Base-by-base conservation (phyloP, 2,797 vertebrate genomes). In the Lacerta bilineata region DNA sequence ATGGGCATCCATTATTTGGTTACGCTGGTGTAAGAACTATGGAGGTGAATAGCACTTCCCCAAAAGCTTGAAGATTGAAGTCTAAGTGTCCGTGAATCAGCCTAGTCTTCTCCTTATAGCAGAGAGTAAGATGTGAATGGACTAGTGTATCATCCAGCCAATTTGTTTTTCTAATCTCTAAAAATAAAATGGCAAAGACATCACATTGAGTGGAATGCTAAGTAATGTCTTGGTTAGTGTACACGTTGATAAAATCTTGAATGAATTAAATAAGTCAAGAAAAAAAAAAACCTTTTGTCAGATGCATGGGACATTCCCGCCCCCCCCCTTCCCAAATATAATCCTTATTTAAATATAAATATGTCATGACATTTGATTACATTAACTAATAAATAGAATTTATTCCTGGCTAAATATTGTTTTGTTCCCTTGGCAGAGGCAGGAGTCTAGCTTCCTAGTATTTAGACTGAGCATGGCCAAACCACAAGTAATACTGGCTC, bases 121-220 rank as follows among this genome's bases (percentile, higher is more conserved):
- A n/a, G 69, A 71, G 9, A 71, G 27, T 71, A n/a, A 71, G 13
- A n/a, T n/a, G 29, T 71, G 13, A 29, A 71, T 20, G 59, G 59
- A 50, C 46, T 50, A 50, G 46, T 46, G 59, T 15, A 61, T 17
- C 59, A 61, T 61, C 7, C 20, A 20, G 59, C 68, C 68, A 29
- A 11, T 71, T 71, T 71, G 29, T 71, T 71, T 71, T 71, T 71
- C 29, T 29, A 27, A 5, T n/a, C 29, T 71, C 68, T n/a, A 71
- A n/a, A n/a, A 71, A 29, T 29, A 71, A 71, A 71, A n/a, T 71
- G 23, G 1, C 29, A n/a, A 69, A 59, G 86, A 36, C 0, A 0
- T 43, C 61, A 77, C 13, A 85, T 64, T 77, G 27, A 5, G 75
- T 84, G 66, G 50, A 79, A 55, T 3, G 80, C 79, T 87, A 15